Evolutionary conservation across 1,140 invertebrate species (phyloP).

Genomic region (Bombus turneri): DNA sequence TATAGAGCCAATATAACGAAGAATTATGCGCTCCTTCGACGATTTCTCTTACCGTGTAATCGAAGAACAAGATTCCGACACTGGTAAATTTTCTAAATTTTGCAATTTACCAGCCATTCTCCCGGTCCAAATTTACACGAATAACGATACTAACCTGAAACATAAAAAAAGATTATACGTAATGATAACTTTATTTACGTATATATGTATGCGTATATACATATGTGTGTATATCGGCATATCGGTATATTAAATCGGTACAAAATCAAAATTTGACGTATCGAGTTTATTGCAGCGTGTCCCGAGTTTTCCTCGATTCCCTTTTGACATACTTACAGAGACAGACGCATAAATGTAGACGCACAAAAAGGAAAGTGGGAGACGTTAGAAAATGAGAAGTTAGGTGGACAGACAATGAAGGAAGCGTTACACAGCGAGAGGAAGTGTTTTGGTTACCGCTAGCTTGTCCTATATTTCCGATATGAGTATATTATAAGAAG

Average conservation of each 20-base stretch:
- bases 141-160: slow-evolving; percentile 34
- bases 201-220: not conserved
- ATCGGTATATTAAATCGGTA: no score
- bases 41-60: slow-evolving; percentile 17
- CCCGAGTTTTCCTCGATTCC: no score
- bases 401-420: no score
- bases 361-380: no score
- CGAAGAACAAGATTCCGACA: not conserved
- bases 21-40: no score
- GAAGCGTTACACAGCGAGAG: not conserved
- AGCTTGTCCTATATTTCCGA: not conserved
- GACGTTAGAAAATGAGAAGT: no score
- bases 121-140: not conserved
- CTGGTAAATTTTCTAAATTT: not conserved
- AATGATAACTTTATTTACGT: not conserved
- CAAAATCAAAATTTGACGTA: no score
- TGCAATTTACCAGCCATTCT: not conserved
- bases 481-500: no score
- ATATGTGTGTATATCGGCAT: no score
- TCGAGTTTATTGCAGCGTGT: no score
- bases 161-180: slow-evolving; percentile 11
- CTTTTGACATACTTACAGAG: no score
- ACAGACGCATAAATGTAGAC: no score
- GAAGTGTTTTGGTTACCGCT: not conserved
- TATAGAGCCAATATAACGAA: not conserved